phyloP scores from a whole-genome alignment of 2,888 invertebrate genomes.

The Gnatocerus cornutus region DNA sequence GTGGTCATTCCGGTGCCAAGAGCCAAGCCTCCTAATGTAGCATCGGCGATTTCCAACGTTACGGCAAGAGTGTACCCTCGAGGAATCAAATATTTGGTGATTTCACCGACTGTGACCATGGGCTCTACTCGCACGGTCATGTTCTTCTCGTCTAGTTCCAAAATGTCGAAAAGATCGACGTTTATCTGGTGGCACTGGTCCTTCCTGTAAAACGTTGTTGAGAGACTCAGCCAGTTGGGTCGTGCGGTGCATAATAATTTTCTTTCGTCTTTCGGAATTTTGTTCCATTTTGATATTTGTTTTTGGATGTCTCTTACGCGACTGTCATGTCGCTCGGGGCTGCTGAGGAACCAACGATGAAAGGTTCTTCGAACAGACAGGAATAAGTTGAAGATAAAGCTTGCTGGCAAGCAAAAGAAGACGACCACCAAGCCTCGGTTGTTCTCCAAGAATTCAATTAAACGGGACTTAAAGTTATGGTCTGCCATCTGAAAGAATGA shows the following conservation, averaged over 20 bases:
- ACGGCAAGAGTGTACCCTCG: conserved; percentile 80
- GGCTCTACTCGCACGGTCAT: conserved; percentile 79
- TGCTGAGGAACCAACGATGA: conserved; percentile 67
- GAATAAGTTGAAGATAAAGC: conserved; percentile 75
- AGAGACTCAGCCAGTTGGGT: conserved; percentile 81
- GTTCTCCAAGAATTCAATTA: conserved; percentile 75
- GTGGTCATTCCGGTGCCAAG: conserved; percentile 84
- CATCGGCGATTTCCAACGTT: conserved; percentile 80
- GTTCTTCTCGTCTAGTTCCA: conserved; percentile 74
- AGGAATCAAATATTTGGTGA: conserved; percentile 78
- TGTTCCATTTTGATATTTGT: conserved; percentile 74
- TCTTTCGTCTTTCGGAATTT: conserved; percentile 69
- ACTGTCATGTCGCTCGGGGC: conserved; percentile 70
- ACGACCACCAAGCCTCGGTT: conserved; percentile 78
- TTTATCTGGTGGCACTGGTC: conserved; percentile 77
- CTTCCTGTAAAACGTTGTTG: conserved; percentile 80
- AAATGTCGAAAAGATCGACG: conserved; percentile 77
- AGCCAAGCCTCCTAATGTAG: conserved; percentile 80
- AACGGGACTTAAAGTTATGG: conserved; percentile 20
- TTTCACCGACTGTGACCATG: conserved; percentile 79
- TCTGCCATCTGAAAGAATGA: conserved; percentile 45
- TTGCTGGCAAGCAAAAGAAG: conserved; percentile 79
- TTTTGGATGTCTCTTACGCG: conserved; percentile 72
- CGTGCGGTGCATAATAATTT: conserved; percentile 79
- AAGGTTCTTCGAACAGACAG: conserved; percentile 69